These are phyloP conservation scores for Drosophila setifemur DNA, from an alignment of 1,140 invertebrate species.

Conservation along the genomic window DNA sequence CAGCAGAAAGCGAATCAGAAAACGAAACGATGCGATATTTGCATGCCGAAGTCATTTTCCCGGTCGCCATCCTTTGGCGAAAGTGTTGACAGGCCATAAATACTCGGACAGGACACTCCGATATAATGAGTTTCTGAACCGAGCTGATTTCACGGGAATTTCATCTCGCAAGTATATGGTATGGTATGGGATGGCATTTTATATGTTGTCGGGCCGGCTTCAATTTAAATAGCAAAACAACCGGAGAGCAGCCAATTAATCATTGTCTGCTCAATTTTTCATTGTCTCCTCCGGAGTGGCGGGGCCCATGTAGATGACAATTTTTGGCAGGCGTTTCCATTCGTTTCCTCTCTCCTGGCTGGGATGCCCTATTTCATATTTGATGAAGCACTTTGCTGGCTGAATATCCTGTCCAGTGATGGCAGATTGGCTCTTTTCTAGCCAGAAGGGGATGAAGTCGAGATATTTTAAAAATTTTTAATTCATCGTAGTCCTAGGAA, in stretches of 20 bases:
- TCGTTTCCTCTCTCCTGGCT: neutral
- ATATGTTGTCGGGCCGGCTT: neutral
- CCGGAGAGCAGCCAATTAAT: constrained; percentile 58
- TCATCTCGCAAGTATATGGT: constrained; percentile 26
- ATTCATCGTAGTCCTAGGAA: no score
- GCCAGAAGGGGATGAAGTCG: no score
- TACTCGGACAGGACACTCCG: constrained; percentile 41
- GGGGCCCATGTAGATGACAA: constrained; percentile 20
- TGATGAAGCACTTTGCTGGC: constrained; percentile 64
- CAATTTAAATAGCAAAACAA: constrained; percentile 61
- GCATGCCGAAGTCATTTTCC: constrained; percentile 54
- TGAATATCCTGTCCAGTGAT: constrained; percentile 22
- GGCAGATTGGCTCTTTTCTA: neutral
- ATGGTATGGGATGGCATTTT: no score
- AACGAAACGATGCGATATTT: constrained; percentile 54
- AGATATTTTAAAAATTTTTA: no score
- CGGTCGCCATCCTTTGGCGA: constrained; percentile 12
- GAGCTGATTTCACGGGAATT: constrained; percentile 45
- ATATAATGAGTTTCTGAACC: constrained; percentile 68
- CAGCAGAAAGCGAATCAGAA: neutral
- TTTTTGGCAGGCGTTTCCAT: constrained; percentile 13
- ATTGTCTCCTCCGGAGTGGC: constrained; percentile 27
- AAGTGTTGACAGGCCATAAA: constrained; percentile 68
- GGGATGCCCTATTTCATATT: constrained; percentile 55
- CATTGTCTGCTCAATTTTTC: constrained; percentile 71